A percentile compares a stretch with the other conserved stretches of the same genome.
Evolutionary conservation across 1,140 invertebrate genomes (phyloP).

Genomic region (Cyphomyrmex costatus): DNA sequence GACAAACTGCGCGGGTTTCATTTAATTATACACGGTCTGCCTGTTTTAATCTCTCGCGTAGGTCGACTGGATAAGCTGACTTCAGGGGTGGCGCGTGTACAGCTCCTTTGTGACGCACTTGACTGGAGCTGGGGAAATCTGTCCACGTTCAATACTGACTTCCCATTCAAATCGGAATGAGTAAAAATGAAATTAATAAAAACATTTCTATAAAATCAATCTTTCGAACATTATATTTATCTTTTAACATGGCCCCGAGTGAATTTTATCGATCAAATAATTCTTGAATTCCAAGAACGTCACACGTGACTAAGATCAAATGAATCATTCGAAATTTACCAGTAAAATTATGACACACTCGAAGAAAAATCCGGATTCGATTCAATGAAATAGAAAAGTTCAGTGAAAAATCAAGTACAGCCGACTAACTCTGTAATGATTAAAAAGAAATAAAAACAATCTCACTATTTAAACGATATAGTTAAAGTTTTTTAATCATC

Average conservation of each 20-base stretch:
- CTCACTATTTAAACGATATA: neutral
- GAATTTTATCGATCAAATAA: neutral
- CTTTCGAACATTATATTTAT: neutral
- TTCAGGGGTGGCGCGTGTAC: neutral
- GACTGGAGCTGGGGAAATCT: neutral
- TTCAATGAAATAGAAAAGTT: neutral
- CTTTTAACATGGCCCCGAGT: neutral
- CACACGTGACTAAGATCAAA: neutral
- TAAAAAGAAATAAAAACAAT: neutral
- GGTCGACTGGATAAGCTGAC: neutral
- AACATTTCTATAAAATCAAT: neutral
- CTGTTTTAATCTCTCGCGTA: constrained; percentile 45
- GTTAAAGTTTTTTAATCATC: neutral
- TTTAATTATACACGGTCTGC: constrained; percentile 28
- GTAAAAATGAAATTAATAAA: neutral
- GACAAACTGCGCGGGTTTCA: constrained; percentile 45
- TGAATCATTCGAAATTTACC: constrained; percentile 26
- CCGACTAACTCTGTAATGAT: neutral
- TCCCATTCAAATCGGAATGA: neutral
- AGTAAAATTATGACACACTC: neutral
- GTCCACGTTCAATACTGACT: neutral
- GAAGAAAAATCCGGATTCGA: neutral
- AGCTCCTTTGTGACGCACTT: constrained; percentile 11
- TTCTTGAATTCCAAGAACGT: neutral
- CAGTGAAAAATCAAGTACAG: neutral